Conservation (phyloP, 2,888 invertebrate species). For the Cheilosia variabilis region DNA sequence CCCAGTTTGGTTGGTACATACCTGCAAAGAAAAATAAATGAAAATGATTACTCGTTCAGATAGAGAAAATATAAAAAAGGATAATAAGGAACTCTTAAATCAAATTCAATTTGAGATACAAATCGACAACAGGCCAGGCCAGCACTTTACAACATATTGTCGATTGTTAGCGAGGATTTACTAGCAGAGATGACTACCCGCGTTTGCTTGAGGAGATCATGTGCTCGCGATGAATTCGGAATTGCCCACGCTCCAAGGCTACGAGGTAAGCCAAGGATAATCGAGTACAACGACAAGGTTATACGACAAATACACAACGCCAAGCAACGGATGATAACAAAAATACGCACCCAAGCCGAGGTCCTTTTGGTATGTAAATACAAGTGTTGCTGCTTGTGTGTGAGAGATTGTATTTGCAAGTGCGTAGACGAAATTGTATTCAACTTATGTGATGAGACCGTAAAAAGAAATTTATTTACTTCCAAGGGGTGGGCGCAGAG, state of each 20-base stretch:
- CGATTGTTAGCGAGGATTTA: slow-evolving; percentile 2
- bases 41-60: slow-evolving; percentile 23
- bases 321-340: slow-evolving; percentile 6
- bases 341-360: not conserved
- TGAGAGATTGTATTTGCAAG: slow-evolving; percentile 5
- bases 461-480: slow-evolving; percentile 27
- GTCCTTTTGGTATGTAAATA: slow-evolving; percentile 26
- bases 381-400: not conserved
- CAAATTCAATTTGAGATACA: slow-evolving; percentile 64
- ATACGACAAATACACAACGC: slow-evolving; percentile 14
- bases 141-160: slow-evolving; percentile 31
- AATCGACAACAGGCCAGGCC: slow-evolving; percentile 24
- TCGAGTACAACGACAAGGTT: slow-evolving; percentile 2
- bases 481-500: not conserved
- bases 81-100: slow-evolving; percentile 45
- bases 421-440: slow-evolving; percentile 42
- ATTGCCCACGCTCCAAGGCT: slow-evolving; percentile 1
- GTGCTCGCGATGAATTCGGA: too few relatives aligned
- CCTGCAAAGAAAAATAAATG: slow-evolving; percentile 51
- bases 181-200: not conserved
- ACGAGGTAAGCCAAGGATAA: slow-evolving; percentile 27
- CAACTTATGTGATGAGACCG: slow-evolving; percentile 22
- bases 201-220: not conserved
- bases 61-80: slow-evolving; percentile 11
- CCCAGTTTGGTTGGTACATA: slow-evolving; percentile 38